Evolutionary conservation across 2,113 vertebrate genomes (phyloP).

Genomic region (Panthera leo): DNA sequence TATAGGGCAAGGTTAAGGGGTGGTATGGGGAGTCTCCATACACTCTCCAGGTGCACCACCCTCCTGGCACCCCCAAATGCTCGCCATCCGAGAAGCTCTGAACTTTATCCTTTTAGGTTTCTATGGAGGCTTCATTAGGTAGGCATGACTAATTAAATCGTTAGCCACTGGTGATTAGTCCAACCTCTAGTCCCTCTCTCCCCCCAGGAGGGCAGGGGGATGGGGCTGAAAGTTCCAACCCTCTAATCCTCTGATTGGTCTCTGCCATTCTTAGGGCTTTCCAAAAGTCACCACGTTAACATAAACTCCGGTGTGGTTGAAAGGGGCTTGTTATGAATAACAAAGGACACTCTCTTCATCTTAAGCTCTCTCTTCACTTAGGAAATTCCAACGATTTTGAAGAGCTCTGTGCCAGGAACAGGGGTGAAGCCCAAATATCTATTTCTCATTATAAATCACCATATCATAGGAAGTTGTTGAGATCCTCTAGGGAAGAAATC

Average conservation of each 20-base stretch:
- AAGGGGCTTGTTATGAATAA: not conserved
- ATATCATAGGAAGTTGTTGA: not conserved
- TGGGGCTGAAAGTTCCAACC: not conserved
- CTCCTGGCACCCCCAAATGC: not conserved
- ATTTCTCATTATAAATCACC: not conserved
- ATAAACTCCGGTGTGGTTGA: not conserved
- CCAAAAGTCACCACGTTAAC: not conserved
- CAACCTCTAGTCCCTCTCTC: not conserved
- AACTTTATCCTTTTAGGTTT: not conserved
- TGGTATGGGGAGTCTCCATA: not conserved
- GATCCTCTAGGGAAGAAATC: not conserved
- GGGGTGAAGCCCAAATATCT: not conserved
- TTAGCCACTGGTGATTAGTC: not conserved
- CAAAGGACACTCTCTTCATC: not conserved
- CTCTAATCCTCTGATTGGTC: not conserved
- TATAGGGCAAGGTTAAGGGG: not conserved
- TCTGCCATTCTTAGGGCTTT: not conserved
- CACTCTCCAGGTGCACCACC: not conserved
- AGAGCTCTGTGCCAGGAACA: not conserved
- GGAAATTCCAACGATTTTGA: not conserved
- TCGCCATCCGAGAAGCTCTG: not conserved
- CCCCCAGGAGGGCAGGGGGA: not conserved
- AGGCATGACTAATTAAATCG: not conserved
- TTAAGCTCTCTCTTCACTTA: not conserved
- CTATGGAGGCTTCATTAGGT: not conserved